These are phyloP conservation scores for Dryobates pubescens DNA, from an alignment of 2,797 vertebrate species.

Conservation along the genomic window DNA sequence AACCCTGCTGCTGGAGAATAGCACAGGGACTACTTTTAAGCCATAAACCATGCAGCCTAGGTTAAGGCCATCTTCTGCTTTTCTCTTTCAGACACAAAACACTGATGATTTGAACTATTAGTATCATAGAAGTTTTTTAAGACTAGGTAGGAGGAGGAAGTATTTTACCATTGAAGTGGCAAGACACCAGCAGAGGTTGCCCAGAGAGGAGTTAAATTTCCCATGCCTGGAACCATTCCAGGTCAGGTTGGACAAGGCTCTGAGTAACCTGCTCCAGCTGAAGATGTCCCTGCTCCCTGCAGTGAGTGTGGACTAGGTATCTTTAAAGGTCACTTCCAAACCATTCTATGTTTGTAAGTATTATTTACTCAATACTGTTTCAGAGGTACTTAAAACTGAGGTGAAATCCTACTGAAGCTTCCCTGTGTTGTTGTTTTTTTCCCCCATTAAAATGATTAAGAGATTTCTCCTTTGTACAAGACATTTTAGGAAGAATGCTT, in stretches of 20 bases:
- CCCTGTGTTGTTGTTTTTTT: accelerated
- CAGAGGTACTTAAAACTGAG: not conserved
- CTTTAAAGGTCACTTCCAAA: not conserved
- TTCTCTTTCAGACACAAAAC: not conserved
- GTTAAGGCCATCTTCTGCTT: not conserved
- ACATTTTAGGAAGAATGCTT: not conserved
- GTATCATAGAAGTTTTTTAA: not conserved
- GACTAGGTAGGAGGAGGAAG: not conserved
- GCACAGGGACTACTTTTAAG: not conserved
- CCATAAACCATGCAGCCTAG: not conserved
- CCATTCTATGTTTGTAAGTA: not conserved
- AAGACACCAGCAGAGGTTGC: not conserved
- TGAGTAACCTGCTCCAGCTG: not conserved
- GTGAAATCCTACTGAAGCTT: not conserved
- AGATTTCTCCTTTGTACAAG: not conserved
- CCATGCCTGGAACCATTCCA: no score
- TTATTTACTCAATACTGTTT: not conserved
- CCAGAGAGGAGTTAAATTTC: not conserved
- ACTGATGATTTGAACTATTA: not conserved
- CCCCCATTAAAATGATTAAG: not conserved
- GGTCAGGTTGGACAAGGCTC: not conserved
- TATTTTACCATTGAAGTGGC: not conserved
- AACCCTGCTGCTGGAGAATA: not conserved
- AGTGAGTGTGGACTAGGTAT: not conserved
- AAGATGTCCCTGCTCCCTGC: not conserved